These are phyloP conservation scores for Trididemnum nubilum DNA, from an alignment of 23 tunicate genomes.

Conservation along the genomic window DNA sequence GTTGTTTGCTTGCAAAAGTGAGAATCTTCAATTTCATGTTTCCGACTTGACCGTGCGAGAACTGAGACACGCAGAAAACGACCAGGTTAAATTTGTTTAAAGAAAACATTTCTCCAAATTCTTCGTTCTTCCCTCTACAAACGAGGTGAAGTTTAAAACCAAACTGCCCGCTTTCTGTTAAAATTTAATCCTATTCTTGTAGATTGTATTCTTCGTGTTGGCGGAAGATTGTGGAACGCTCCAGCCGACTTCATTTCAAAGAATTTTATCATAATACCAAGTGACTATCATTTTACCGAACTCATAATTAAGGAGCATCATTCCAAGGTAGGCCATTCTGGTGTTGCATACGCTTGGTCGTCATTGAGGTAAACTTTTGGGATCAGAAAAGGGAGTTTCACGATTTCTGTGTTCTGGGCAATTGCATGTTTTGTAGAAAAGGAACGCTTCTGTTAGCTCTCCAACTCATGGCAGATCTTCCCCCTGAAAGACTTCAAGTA, in stretches of 20 bases:
- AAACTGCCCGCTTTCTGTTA: not conserved
- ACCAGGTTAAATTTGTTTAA: too few species aligned
- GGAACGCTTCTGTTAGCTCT: not conserved
- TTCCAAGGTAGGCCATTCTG: not conserved
- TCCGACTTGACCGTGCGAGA: not conserved
- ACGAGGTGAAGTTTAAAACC: not conserved
- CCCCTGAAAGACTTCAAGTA: not conserved
- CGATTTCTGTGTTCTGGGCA: not conserved
- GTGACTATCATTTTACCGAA: too few species aligned
- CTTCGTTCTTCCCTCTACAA: not conserved
- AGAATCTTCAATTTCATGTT: not conserved
- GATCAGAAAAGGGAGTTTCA: not conserved
- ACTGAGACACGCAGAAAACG: not conserved
- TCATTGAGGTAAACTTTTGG: not conserved
- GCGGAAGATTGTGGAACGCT: not conserved
- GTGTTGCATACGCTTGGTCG: not conserved
- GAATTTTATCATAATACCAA: not conserved
- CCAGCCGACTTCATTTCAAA: not conserved
- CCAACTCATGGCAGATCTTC: conserved; percentile 3
- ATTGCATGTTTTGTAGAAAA: too few species aligned
- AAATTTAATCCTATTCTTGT: not conserved
- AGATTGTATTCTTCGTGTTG: not conserved
- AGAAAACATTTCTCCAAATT: not conserved
- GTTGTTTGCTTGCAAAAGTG: not conserved
- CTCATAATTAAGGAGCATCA: not conserved